phyloP scores from a whole-genome alignment of 1,140 invertebrate species.

The Mercenaria mercenaria region DNA sequence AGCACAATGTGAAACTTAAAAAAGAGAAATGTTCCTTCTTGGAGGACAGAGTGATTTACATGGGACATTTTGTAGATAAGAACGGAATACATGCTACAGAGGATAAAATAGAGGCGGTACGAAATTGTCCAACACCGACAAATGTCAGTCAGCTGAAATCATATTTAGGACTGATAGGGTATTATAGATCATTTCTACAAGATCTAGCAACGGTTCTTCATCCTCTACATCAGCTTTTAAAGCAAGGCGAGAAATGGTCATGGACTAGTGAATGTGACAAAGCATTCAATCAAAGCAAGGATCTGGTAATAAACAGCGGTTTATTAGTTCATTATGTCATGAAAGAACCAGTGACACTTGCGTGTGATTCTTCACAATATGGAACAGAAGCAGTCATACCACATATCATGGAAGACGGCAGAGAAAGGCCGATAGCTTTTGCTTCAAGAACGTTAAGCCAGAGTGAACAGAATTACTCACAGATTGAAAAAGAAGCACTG shows the following conservation, averaged over 20 bases:
- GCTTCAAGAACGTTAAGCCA: slow-evolving; percentile 84
- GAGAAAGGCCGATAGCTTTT: slow-evolving; percentile 86
- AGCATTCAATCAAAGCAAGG: slow-evolving; percentile 50
- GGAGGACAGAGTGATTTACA: slow-evolving; percentile 71
- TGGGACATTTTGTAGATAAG: slow-evolving; percentile 81
- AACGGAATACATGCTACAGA: slow-evolving; percentile 74
- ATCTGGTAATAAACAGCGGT: slow-evolving; percentile 69
- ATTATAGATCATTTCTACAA: slow-evolving; percentile 75
- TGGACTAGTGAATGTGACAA: slow-evolving; percentile 58
- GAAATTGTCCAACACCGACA: slow-evolving; percentile 71
- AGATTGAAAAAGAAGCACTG: slow-evolving; percentile 88
- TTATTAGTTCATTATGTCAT: slow-evolving; percentile 85
- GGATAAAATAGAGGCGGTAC: slow-evolving; percentile 77
- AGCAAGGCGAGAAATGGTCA: slow-evolving; percentile 39
- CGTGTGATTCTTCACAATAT: slow-evolving; percentile 53
- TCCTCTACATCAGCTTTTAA: slow-evolving; percentile 54
- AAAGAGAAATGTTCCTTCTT: slow-evolving; percentile 62
- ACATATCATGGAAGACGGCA: slow-evolving; percentile 52
- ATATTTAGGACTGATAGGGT: slow-evolving; percentile 77
- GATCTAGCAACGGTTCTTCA: slow-evolving; percentile 65
- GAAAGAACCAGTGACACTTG: slow-evolving; percentile 76
- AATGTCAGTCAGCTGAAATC: slow-evolving; percentile 67
- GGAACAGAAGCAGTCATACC: slow-evolving; percentile 68
- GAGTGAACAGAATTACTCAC: slow-evolving; percentile 86
- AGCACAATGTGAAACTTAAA: slow-evolving; percentile 31